Conservation (phyloP, 2,113 vertebrate species). For the Raja brachyura region DNA sequence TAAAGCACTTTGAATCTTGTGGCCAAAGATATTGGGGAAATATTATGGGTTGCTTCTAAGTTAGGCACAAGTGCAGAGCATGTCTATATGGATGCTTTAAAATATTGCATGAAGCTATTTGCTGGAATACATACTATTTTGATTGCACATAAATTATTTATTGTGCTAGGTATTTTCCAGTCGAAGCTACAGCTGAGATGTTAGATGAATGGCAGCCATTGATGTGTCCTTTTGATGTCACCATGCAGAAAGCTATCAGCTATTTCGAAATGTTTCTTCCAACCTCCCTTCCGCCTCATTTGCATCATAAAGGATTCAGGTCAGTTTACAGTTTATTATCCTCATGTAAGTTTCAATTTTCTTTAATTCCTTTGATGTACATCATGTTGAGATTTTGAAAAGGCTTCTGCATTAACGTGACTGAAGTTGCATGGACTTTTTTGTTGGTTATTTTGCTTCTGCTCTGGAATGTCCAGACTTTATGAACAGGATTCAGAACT, state of each 20-base stretch:
- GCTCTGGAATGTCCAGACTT: not conserved
- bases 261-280: conserved; percentile 95
- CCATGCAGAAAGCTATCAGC: conserved; percentile 95
- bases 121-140: not conserved
- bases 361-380: not conserved
- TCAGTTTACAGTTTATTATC: conserved; percentile 52
- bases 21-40: not conserved
- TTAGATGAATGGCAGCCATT: conserved; percentile 90
- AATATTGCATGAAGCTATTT: not conserved
- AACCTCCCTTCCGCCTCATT: conserved; percentile 84
- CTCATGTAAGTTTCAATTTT: not conserved
- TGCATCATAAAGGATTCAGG: conserved; percentile 90
- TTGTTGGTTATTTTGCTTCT: not conserved
- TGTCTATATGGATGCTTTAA: not conserved
- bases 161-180: conserved; percentile 79
- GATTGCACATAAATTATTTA: not conserved
- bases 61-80: not conserved
- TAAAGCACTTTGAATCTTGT: not conserved
- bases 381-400: not conserved
- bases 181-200: conserved; percentile 84
- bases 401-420: not conserved
- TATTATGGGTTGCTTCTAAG: not conserved
- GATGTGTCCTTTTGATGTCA: conserved; percentile 94
- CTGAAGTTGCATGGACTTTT: not conserved
- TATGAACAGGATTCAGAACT: not conserved